These are phyloP conservation scores for Ichneumon xanthorius DNA, from an alignment of 2,888 invertebrate genomes.

Conservation along the genomic window DNA sequence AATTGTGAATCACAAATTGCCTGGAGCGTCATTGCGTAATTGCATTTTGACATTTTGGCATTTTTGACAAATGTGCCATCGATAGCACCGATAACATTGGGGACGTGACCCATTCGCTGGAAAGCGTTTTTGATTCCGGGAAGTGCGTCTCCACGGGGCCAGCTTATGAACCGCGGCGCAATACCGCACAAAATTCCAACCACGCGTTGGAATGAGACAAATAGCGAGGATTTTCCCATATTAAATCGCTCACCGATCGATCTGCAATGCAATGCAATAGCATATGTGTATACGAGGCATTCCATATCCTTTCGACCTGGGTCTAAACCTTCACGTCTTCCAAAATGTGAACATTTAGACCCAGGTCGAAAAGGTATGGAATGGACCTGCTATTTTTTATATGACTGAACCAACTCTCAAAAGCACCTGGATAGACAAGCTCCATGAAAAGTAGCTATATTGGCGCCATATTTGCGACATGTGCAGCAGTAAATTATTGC, in stretches of 20 bases:
- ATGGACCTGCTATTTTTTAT: no score
- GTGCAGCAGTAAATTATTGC: no score
- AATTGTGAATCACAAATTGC: slow-evolving; percentile 68
- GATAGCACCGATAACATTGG: slow-evolving; percentile 68
- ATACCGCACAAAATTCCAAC: slow-evolving; percentile 33
- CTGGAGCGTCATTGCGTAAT: slow-evolving; percentile 71
- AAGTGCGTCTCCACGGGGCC: slow-evolving; percentile 61
- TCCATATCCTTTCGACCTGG: no score
- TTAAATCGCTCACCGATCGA: slow-evolving; percentile 43
- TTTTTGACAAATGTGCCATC: slow-evolving; percentile 74
- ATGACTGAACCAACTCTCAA: no score
- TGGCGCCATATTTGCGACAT: no score
- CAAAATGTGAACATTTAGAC: no score
- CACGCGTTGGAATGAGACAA: slow-evolving; percentile 34
- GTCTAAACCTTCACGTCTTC: no score
- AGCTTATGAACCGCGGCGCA: slow-evolving; percentile 63
- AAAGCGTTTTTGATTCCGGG: slow-evolving; percentile 59
- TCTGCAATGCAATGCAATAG: not conserved
- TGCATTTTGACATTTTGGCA: no score
- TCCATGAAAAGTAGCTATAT: no score
- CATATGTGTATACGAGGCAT: no score
- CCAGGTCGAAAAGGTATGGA: no score
- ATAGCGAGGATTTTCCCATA: slow-evolving; percentile 62
- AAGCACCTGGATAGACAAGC: no score
- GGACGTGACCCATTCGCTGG: slow-evolving; percentile 51